Conservation (phyloP, 1,140 invertebrate species). For the Drosophila varians region DNA sequence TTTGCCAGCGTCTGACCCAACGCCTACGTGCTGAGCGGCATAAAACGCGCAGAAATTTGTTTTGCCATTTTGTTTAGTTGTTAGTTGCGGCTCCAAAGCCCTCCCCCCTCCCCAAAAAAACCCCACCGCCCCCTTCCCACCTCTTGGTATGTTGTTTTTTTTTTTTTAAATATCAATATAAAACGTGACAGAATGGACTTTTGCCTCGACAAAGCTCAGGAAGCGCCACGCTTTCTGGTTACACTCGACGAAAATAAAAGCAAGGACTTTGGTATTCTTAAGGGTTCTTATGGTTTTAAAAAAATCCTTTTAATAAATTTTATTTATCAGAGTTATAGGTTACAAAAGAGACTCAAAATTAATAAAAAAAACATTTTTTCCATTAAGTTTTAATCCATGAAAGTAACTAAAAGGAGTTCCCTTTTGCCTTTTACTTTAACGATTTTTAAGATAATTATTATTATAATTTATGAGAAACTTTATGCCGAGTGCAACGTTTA, state of each 20-base stretch:
- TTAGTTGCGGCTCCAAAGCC: constrained; percentile 32
- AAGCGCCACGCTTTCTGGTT: not conserved
- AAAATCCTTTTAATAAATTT: too few relatives aligned
- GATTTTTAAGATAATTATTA: too few relatives aligned
- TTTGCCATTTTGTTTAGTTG: constrained; percentile 71
- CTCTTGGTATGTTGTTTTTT: constrained; percentile 53
- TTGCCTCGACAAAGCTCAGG: constrained; percentile 35
- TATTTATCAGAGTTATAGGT: too few relatives aligned
- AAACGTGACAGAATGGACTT: constrained; percentile 72
- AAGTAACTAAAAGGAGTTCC: too few relatives aligned
- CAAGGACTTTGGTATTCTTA: not conserved
- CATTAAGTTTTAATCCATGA: too few relatives aligned
- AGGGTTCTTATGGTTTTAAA: too few relatives aligned
- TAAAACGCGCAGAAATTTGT: constrained; percentile 75
- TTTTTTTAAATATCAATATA: constrained; percentile 80
- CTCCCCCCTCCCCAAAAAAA: not conserved
- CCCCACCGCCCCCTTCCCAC: not conserved
- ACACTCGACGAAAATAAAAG: constrained; percentile 1
- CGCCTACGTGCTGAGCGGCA: constrained; percentile 49
- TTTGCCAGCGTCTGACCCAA: not conserved
- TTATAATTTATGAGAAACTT: not conserved
- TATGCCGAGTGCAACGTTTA: constrained; percentile 17
- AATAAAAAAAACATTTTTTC: too few relatives aligned
- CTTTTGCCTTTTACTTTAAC: too few relatives aligned
- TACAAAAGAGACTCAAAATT: too few relatives aligned